Conservation (phyloP, 2,113 vertebrate genomes). For the Agapornis roseicollis region DNA sequence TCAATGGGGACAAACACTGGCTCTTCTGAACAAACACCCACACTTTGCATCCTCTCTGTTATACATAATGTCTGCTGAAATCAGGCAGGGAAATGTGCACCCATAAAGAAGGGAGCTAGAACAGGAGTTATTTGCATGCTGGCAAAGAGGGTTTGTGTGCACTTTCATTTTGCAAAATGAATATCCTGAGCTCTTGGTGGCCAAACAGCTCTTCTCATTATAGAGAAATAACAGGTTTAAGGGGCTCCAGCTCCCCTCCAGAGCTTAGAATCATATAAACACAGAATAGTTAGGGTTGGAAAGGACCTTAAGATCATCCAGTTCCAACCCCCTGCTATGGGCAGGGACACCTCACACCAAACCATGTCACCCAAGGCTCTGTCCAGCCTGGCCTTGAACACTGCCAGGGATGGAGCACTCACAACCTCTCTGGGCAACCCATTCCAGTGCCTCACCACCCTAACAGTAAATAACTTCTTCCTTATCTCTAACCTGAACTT, state of each 20-base stretch:
- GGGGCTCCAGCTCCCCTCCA: not conserved
- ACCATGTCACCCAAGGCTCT: not conserved
- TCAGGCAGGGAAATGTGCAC: not conserved
- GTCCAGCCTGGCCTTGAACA: not conserved
- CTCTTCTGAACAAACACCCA: not conserved
- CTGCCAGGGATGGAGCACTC: not conserved
- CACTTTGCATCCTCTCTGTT: not conserved
- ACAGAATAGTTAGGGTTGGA: not conserved
- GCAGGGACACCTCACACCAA: not conserved
- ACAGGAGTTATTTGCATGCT: not conserved
- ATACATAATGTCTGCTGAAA: not conserved
- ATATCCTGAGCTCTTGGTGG: not conserved
- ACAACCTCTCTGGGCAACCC: not conserved
- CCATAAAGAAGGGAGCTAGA: not conserved
- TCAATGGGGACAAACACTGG: not conserved
- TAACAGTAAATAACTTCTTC: not conserved
- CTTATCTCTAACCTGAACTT: not conserved
- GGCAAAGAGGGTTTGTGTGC: not conserved
- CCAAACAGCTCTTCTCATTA: not conserved
- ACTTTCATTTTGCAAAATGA: not conserved
- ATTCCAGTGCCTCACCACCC: too few relatives aligned
- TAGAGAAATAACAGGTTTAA: not conserved
- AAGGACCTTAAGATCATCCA: not conserved
- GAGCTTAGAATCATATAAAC: not conserved
- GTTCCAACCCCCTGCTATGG: not conserved